A percentile compares a stretch with the other conserved stretches of the same genome.
These are phyloP conservation scores for Dolomedes plantarius DNA, from an alignment of 2,888 invertebrate genomes.

Conservation along the genomic window DNA sequence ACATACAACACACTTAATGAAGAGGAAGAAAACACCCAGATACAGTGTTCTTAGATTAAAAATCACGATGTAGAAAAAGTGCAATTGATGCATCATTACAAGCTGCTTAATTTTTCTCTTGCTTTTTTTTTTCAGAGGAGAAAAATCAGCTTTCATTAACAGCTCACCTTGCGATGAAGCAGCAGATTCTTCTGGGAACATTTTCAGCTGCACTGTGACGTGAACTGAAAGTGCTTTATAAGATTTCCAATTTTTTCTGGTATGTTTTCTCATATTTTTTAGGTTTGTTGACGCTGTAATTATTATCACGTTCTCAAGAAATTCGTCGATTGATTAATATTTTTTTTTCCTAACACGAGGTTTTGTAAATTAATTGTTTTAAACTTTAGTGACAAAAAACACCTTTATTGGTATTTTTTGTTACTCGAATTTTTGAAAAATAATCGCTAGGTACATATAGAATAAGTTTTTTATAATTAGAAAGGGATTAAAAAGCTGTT, in stretches of 20 bases:
- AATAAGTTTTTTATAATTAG: too few species aligned
- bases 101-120: neutral
- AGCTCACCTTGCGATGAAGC: conserved; percentile 24
- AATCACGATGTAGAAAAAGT: conserved; percentile 3
- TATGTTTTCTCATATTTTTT: conserved; percentile 27
- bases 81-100: conserved; percentile 17
- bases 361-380: neutral
- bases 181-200: conserved; percentile 45
- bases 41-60: conserved; percentile 1
- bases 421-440: too few species aligned
- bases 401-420: too few species aligned
- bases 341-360: conserved; percentile 13
- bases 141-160: conserved; percentile 51
- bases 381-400: neutral
- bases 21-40: conserved; percentile 18
- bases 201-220: conserved; percentile 43
- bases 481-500: too few species aligned
- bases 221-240: neutral
- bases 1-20: neutral
- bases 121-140: conserved; percentile 2
- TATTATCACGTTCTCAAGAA: conserved; percentile 56
- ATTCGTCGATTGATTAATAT: conserved; percentile 48
- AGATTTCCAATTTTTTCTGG: neutral
- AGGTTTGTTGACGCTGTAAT: conserved; percentile 37
- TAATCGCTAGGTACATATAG: too few species aligned